phyloP scores from a whole-genome alignment of 2,113 vertebrate genomes.

The Syngnathus typhle region DNA sequence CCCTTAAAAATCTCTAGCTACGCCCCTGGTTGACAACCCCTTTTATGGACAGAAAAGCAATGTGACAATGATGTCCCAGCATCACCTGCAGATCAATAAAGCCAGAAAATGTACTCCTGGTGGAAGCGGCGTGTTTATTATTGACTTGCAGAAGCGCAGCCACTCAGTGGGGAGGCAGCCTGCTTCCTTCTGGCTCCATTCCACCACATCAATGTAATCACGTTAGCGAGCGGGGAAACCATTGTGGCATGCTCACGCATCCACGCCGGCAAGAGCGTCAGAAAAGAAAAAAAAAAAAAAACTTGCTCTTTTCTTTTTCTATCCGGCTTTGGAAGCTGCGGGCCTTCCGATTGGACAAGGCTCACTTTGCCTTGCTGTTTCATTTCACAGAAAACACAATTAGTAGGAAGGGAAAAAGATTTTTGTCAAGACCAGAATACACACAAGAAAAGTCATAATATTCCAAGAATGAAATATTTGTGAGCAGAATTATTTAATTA shows the following conservation, averaged over 20 bases:
- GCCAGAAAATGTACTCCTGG: neutral
- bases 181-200: constrained; percentile 39
- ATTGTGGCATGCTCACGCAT: constrained; percentile 56
- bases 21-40: neutral
- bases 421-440: constrained; percentile 52
- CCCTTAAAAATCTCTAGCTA: too few species aligned
- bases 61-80: constrained; percentile 1
- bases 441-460: neutral
- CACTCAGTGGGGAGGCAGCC: constrained; percentile 22
- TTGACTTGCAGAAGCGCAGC: constrained; percentile 18
- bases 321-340: constrained; percentile 48
- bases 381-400: constrained; percentile 61
- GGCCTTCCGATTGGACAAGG: constrained; percentile 54
- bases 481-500: too few species aligned
- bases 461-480: too few species aligned
- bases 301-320: constrained; percentile 53
- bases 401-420: constrained; percentile 52
- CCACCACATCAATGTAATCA: constrained; percentile 58
- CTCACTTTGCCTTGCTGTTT: constrained; percentile 55
- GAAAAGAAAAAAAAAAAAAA: constrained; percentile 45
- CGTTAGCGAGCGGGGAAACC: constrained; percentile 48
- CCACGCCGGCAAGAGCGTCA: constrained; percentile 40
- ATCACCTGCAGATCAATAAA: constrained; percentile 5
- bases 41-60: neutral
- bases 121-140: constrained; percentile 7